Base-by-base conservation (phyloP, 2,113 vertebrate species). In the Hippocampus abdominalis region DNA sequence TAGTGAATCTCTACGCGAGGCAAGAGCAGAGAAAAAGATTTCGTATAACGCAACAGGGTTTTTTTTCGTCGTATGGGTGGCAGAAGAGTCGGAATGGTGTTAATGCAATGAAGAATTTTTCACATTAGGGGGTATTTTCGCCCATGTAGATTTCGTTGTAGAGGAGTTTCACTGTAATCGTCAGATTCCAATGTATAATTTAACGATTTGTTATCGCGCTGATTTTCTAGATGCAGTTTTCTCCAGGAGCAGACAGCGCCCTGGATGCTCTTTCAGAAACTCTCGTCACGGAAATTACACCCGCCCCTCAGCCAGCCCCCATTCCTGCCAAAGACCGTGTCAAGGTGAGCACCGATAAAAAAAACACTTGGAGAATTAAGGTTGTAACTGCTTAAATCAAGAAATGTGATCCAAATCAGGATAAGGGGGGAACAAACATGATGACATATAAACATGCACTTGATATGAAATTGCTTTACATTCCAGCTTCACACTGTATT, bases 231-330 rank as follows among this genome's bases (percentile, higher is more conserved):
- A 1, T 8, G 44, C 77, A 92, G 90, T 36, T 90, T 80, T 53
- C 64, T 21, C 54, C 54, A 0, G 85, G 66, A 23, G 72, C 84
- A 27, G 69, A 78, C 46, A 73, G 51, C 5, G 90, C 92, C 59
- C 66, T 93, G 57, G 91, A 92, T 18, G 85, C 83, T 68, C 84
- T 93, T 36, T 93, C 91, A 21, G 84, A 91, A 73, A 90, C 89
- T 44, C 74, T 93, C 53, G 74, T 51, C 1, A 60, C 57, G 67
- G 90, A 89, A 10, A 85, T 86, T 36, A 44, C 69, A 13, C 86
- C 88, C 1, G 18, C 42, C 5, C 89, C 90, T 11, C 69, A 79
- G 53, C 88, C 89, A 0, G n/a, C 42, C 16, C 86, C 89, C 0
- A 46, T 87, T 65, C 59, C 80, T 4, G 6, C 68, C 54, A 91